phyloP scores from a whole-genome alignment of 2,113 vertebrate species.

The Tapirus terrestris region DNA sequence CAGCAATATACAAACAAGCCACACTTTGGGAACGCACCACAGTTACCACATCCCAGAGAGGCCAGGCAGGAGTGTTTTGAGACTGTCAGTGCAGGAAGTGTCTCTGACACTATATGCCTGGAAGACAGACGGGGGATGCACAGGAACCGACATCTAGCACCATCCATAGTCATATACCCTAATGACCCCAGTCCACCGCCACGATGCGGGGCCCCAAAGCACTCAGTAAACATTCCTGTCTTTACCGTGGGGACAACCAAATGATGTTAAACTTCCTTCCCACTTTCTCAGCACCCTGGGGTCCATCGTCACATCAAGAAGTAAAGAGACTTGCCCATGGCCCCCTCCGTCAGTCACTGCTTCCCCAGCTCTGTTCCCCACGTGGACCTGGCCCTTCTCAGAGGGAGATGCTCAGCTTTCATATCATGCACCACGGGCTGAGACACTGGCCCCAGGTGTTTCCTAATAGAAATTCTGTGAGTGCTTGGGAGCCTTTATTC shows the following conservation, averaged over 20 bases:
- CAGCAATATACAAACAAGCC: background rate
- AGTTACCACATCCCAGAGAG: fast-evolving
- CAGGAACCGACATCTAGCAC: background rate
- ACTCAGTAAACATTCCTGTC: background rate
- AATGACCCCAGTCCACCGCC: fast-evolving
- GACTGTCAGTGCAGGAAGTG: fast-evolving
- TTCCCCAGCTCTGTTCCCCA: background rate
- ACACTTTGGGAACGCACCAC: fast-evolving
- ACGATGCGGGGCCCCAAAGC: fast-evolving
- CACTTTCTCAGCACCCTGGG: no score
- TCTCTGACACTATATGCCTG: fast-evolving
- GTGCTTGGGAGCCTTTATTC: background rate
- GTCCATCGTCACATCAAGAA: background rate
- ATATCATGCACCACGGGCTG: background rate
- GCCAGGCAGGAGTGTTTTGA: fast-evolving
- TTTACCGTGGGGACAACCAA: no score
- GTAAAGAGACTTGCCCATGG: background rate
- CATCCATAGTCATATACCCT: background rate
- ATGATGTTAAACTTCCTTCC: background rate
- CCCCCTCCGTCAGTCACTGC: fast-evolving
- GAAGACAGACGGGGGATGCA: background rate
- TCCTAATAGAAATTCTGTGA: background rate
- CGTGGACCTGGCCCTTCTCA: background rate
- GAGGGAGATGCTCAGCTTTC: background rate
- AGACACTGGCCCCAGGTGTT: background rate